phyloP scores from a whole-genome alignment of 2,797 vertebrate species.

The Pygocentrus nattereri region DNA sequence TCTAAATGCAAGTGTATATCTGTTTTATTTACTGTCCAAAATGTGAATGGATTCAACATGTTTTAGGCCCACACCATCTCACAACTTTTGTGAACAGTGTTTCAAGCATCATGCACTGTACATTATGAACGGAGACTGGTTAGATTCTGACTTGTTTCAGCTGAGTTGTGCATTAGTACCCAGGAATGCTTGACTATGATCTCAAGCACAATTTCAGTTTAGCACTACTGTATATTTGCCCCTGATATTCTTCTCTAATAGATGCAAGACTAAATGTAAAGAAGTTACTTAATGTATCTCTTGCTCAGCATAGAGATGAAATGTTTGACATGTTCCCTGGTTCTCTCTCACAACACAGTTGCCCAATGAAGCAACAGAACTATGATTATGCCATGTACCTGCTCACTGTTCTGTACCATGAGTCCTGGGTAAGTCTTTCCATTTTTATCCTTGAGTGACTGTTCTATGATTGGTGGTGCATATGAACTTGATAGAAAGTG shows the following conservation, averaged over 20 bases:
- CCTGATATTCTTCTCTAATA: neutral
- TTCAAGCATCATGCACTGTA: too few species aligned
- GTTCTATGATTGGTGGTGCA: neutral
- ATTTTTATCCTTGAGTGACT: neutral
- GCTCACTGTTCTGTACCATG: constrained; percentile 95
- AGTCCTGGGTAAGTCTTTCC: constrained; percentile 92
- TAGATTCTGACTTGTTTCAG: too few species aligned
- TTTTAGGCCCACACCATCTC: too few species aligned
- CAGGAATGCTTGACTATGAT: neutral
- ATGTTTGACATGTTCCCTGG: neutral
- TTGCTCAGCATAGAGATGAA: neutral
- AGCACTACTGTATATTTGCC: neutral
- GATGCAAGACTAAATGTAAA: neutral
- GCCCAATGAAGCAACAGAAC: constrained; percentile 92
- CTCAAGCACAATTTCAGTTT: neutral
- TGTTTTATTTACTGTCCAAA: too few species aligned
- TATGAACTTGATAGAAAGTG: neutral
- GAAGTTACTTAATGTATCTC: neutral
- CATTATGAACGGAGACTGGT: too few species aligned
- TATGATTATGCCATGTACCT: constrained; percentile 91
- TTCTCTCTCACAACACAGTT: constrained; percentile 74
- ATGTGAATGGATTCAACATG: too few species aligned
- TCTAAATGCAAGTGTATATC: too few species aligned
- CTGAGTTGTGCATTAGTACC: neutral
- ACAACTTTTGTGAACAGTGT: too few species aligned